Conservation (phyloP, 2,113 vertebrate species). For the Lophochroa leadbeateri region DNA sequence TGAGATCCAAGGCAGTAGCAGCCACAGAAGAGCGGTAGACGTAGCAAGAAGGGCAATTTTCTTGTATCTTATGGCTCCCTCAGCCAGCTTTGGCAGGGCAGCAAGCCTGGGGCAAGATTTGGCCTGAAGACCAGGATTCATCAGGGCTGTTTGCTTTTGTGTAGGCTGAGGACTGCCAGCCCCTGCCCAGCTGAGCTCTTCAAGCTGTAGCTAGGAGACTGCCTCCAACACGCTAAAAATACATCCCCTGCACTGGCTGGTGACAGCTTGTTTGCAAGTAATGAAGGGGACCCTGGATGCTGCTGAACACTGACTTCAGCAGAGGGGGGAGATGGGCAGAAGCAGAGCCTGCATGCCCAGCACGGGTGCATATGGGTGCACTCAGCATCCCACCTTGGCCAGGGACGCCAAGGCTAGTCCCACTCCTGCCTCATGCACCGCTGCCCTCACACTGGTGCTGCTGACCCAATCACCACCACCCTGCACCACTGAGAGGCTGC, state of each 20-base stretch:
- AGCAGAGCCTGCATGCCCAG: neutral
- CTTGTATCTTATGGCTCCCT: neutral
- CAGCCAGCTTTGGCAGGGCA: neutral
- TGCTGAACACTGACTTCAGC: neutral
- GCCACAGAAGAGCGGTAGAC: neutral
- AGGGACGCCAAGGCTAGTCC: neutral
- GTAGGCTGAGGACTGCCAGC: conserved; percentile 20
- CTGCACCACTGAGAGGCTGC: neutral
- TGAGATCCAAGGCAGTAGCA: neutral
- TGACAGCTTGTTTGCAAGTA: neutral
- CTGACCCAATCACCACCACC: neutral
- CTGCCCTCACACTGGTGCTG: neutral
- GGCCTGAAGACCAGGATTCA: neutral
- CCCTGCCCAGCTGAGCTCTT: conserved; percentile 26
- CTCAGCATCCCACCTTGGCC: fast-evolving
- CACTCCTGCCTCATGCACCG: fast-evolving
- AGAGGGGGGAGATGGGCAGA: neutral
- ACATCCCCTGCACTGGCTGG: neutral
- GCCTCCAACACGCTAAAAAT: conserved; percentile 27
- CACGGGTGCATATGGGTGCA: fast-evolving
- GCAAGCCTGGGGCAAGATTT: neutral
- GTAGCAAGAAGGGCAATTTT: neutral
- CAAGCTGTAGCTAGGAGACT: conserved; percentile 52
- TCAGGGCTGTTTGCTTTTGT: neutral
- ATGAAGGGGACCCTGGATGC: neutral